Percentiles rank a stretch among this genome's conserved stretches.
These are phyloP conservation scores for Prosapia bicincta DNA, from an alignment of 2,888 invertebrate species.

Conservation along the genomic window DNA sequence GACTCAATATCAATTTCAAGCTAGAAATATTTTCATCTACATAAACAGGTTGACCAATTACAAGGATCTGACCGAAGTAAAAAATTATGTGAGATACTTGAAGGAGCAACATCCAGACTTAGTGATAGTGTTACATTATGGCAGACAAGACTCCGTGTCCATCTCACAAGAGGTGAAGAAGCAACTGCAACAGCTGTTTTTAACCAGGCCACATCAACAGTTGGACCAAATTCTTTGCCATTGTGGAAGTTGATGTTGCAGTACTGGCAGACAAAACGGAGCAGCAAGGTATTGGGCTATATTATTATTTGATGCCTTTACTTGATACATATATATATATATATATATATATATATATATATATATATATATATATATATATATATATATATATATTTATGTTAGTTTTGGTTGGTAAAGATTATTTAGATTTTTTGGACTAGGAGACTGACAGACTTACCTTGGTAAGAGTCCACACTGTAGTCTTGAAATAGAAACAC, in stretches of 20 bases:
- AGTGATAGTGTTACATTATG: constrained; percentile 52
- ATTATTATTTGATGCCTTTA: background rate
- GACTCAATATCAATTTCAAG: no score
- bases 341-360: no score
- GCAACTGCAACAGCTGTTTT: constrained; percentile 48
- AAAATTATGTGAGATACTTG: constrained; percentile 37
- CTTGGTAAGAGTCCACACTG: no score
- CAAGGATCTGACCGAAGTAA: constrained; percentile 41
- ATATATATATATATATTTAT: no score
- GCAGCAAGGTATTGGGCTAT: constrained; percentile 41
- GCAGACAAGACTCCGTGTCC: constrained; percentile 49
- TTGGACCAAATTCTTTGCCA: constrained; percentile 42
- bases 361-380: no score
- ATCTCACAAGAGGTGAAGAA: constrained; percentile 48
- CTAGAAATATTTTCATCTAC: no score
- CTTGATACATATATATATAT: no score
- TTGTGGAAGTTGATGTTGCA: constrained; percentile 48
- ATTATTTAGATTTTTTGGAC: no score
- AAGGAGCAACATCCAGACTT: constrained; percentile 49
- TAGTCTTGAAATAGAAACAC: no score
- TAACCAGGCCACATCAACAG: constrained; percentile 41
- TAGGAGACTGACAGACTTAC: no score
- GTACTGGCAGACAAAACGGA: constrained; percentile 37
- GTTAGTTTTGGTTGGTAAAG: no score
- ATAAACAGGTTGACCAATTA: constrained; percentile 29